These are phyloP conservation scores for Uloborus diversus DNA, from an alignment of 1,140 invertebrate species.

Conservation along the genomic window DNA sequence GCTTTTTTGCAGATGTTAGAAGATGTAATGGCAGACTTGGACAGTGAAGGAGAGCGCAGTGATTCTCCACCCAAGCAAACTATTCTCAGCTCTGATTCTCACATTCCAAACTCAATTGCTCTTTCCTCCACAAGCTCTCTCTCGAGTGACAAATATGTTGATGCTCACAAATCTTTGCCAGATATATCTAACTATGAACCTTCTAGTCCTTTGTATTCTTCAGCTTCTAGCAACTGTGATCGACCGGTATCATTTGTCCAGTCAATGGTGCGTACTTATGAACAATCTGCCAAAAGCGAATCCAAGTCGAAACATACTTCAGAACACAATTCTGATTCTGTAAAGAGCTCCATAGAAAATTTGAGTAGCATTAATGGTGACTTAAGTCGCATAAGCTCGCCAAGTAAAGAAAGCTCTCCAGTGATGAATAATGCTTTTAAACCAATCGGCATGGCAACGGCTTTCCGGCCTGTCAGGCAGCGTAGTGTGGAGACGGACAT, in stretches of 20 bases:
- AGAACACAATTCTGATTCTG: conserved; percentile 35
- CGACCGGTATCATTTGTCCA: conserved; percentile 38
- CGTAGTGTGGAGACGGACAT: conserved; percentile 26
- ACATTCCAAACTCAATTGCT: conserved; percentile 16
- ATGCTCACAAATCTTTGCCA: conserved; percentile 42
- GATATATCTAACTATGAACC: conserved; percentile 43
- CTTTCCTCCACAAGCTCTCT: neutral
- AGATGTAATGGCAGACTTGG: conserved; percentile 41
- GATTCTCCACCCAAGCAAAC: conserved; percentile 14
- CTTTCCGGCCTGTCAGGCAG: conserved; percentile 46
- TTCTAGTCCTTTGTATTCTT: conserved; percentile 26
- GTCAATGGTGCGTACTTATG: conserved; percentile 28
- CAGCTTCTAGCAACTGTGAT: conserved; percentile 33
- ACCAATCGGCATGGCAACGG: conserved; percentile 47
- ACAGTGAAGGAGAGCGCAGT: conserved; percentile 35
- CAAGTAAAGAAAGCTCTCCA: conserved; percentile 33
- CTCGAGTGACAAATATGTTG: conserved; percentile 21
- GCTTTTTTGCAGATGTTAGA: conserved; percentile 30
- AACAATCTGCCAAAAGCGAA: conserved; percentile 31
- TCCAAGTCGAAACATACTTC: conserved; percentile 15
- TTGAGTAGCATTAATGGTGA: conserved; percentile 46
- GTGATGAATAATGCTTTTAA: conserved; percentile 34
- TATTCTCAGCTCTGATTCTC: conserved; percentile 37
- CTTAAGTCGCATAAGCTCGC: conserved; percentile 35
- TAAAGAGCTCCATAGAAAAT: conserved; percentile 42